Evolutionary conservation across 1,140 invertebrate species (phyloP), one percentile per base, ranked within the genome.

Genomic region (Pteromalus puparum): DNA sequence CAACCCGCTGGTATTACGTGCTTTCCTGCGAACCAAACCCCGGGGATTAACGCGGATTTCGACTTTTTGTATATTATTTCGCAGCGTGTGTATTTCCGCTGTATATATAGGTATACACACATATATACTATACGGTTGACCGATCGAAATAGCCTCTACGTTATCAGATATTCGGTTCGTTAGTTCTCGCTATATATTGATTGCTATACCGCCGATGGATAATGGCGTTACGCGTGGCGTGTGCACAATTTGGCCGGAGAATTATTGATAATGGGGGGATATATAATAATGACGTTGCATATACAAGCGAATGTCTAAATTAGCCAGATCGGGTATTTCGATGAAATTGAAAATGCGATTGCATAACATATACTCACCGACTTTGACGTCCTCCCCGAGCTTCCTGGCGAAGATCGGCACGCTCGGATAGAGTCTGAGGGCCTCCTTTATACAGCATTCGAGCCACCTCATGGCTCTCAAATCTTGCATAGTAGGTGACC

Each of bases 361-460:
- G 1, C 53, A 15, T 65, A 65, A 65, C 0, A n/a, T 65, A 30
- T 65, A 30, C n/a, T 87, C 87, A 88, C 92, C 91, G 42, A 95
- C 83, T 83, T 88, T 91, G 10, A 95, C 90, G 79, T 96, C 95
- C 88, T 95, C 93, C 0, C 92, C 93, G 28, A 95, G 87, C 78
- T 91, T 92, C 81, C 96, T 91, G 2, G 93, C 94, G 74, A 96
- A 94, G 1, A 95, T 85, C 0, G 96, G 96, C 4, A 97, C 95
- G 83, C 95, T 95, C 15, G 96, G 96, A 88, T 94, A 96, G 1
- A 96, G 87, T 72, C 95, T 91, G n/a, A 96, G 86, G 0, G 94
- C 91, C 89, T 96, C 95, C 87, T 95, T 97, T 73, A 97, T 94
- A 83, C 95, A 95, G 90, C 95, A 94, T 85, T 97, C 96, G 77